Evolutionary conservation across 2,113 vertebrate species (phyloP), one percentile per base, ranked within the genome.

Genomic region (Scortum barcoo): DNA sequence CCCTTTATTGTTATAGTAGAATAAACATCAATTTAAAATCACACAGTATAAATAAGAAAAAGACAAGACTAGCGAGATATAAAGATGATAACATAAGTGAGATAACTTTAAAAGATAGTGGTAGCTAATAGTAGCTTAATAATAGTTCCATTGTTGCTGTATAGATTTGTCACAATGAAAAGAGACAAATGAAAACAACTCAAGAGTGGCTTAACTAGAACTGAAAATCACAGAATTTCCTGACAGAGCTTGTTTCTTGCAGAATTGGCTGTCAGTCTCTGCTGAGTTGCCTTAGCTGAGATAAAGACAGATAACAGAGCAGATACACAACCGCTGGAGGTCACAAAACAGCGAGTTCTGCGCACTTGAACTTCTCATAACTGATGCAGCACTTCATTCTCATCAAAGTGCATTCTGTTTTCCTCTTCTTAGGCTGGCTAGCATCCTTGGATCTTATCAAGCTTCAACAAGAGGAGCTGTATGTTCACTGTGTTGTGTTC

Each of bases 221-320:
- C 61, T 65, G 62, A 73, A 80, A 68, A 72, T 54, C 33, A 66
- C 26, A 72, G 20, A 42, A 17, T 70, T 54, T 74, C 65, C 61
- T 72, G 70, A 62, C 70, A 51, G 19, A 1, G 74, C 78, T 65
- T 17, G 36, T 82, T 75, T 70, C 26, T 44, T 6, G 50, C 58
- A 65, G 79, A 85, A 70, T 17, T 60, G 71, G 53, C 79, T 70
- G 75, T 60, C 75, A 70, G 67, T 65, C 46, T 74, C 40, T 69
- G 78, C 74, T 78, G 70, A 76, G 54, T 68, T 58, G 75, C 26
- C 51, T 69, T 24, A 11, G 76, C 48, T 61, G 72, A 86, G 60
- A 80, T 63, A 51, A 73, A 80, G 76, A 77, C 44, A 48, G 75
- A 85, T 78, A 73, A 58, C 56, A 28, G 72, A 20, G n/a, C n/a